Base-by-base conservation (phyloP, 2,113 vertebrate genomes). In the Oreochromis spilurus region DNA sequence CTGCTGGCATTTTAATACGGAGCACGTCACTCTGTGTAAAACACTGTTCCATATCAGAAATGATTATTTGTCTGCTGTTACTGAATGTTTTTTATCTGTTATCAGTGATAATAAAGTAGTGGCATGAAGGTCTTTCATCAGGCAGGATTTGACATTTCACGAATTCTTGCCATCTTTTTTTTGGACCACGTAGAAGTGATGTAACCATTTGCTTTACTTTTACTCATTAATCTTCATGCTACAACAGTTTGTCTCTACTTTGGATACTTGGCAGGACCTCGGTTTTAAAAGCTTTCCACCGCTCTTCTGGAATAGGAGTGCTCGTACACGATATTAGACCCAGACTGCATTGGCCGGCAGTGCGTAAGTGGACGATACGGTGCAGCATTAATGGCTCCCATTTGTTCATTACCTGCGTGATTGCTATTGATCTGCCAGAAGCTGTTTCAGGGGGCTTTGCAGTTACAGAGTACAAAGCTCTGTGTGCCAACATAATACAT, bases 401-500 rank as follows among this genome's bases (percentile, higher is more conserved):
- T 88, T 93, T 54, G 13, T 91, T 94, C 86, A 90, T 94, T 88
- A 88, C 83, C 62, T 89, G 78, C 5, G 12, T 78, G 83, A 94
- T 93, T 91, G 85, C 83, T 92, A 93, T 91, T 86, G 93, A 93
- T 93, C 82, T 54, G 34, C 85, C 72, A 67, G 81, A 55, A 57
- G 78, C 81, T 43, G 38, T 86, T 83, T 83, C 10, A 62, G 17
- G 31, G 31, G 55, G 55, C 11, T 83, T 62, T 85, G 50, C 29
- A 77, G 84, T 48, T 31, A 9, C 43, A 65, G 36, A 65, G 36
- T 50, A 40, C 24, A 65, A 36, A 79, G 75, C 24, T 50, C 24
- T 14, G 12, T 65, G 16, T 38, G 26, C 62, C 60, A 79, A 2
- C 31, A 45, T 67, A 34, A 79, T 87, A 7, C 83, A 82, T 86